phyloP scores from a whole-genome alignment of 2,113 vertebrate species.

The Pluvianellus socialis region DNA sequence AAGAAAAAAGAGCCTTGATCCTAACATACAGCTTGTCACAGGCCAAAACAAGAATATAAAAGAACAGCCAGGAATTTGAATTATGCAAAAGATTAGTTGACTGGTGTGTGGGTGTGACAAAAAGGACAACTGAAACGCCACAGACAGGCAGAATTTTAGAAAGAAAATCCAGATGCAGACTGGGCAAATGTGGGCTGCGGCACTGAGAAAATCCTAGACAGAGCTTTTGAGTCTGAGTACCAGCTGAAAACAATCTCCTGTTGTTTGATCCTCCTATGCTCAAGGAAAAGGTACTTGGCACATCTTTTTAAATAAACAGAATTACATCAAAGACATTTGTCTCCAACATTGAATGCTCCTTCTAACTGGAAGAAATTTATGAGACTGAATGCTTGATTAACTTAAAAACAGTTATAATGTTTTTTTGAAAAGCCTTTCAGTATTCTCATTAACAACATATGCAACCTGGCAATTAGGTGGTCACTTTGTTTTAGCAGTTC shows the following conservation, averaged over 20 bases:
- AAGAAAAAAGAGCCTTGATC: not conserved
- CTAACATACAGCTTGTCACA: not conserved
- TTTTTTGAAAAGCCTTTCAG: not conserved
- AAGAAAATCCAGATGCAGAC: constrained; percentile 36
- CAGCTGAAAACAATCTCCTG: constrained; percentile 53
- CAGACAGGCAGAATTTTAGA: not conserved
- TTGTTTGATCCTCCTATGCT: constrained; percentile 55
- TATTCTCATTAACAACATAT: not conserved
- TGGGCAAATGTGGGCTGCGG: not conserved
- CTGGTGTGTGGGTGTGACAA: not conserved
- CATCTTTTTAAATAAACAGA: constrained; percentile 17
- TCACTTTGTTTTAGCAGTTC: not conserved
- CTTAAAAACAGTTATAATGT: not conserved
- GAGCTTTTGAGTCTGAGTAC: constrained; percentile 1
- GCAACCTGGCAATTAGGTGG: not conserved
- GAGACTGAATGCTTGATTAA: not conserved
- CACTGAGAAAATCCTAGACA: constrained; percentile 26
- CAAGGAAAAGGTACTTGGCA: constrained; percentile 50
- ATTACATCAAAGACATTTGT: constrained; percentile 22
- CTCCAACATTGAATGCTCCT: not conserved
- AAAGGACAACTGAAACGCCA: not conserved
- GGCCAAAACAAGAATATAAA: not conserved
- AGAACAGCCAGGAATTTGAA: not conserved
- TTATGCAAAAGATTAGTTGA: not conserved
- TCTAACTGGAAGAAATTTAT: not conserved